These are phyloP conservation scores for Proctacanthus coquilletti DNA, from an alignment of 1,140 invertebrate genomes.

Conservation along the genomic window DNA sequence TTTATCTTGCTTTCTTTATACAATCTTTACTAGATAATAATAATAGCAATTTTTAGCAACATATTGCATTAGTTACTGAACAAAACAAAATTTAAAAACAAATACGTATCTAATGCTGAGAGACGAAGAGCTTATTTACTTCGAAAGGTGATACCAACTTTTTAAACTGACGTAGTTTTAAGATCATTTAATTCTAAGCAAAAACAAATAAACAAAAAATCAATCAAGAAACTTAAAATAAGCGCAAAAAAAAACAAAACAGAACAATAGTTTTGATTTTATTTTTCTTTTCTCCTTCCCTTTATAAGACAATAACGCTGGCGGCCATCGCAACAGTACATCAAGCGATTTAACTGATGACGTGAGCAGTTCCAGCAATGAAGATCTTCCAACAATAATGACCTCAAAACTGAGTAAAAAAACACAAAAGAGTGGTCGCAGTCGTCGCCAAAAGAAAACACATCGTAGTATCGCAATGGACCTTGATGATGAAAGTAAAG, in stretches of 20 bases:
- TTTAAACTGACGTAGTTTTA: too few relatives aligned
- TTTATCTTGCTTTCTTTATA: too few relatives aligned
- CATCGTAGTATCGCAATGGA: background rate
- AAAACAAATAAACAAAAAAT: too few relatives aligned
- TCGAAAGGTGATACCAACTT: too few relatives aligned
- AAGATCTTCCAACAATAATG: slow-evolving; percentile 12
- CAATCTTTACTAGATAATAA: too few relatives aligned
- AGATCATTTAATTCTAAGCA: too few relatives aligned
- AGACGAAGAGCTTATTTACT: too few relatives aligned
- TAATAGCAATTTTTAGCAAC: too few relatives aligned
- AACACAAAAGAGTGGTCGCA: slow-evolving; percentile 10
- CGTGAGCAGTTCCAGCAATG: slow-evolving; percentile 15
- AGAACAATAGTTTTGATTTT: background rate
- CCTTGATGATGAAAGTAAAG: slow-evolving; percentile 5
- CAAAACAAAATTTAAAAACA: too few relatives aligned
- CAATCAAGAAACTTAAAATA: slow-evolving; percentile 8
- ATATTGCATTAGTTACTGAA: too few relatives aligned
- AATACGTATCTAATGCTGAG: too few relatives aligned
- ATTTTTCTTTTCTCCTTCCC: background rate
- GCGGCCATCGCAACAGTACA: slow-evolving; percentile 24
- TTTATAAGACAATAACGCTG: slow-evolving; percentile 19
- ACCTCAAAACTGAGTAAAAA: background rate
- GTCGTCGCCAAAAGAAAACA: slow-evolving; percentile 3
- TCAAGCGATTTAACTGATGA: slow-evolving; percentile 22
- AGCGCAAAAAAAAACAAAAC: slow-evolving; percentile 4